phyloP scores from a whole-genome alignment of 2,888 invertebrate species.

The Polylopha cassiicola region DNA sequence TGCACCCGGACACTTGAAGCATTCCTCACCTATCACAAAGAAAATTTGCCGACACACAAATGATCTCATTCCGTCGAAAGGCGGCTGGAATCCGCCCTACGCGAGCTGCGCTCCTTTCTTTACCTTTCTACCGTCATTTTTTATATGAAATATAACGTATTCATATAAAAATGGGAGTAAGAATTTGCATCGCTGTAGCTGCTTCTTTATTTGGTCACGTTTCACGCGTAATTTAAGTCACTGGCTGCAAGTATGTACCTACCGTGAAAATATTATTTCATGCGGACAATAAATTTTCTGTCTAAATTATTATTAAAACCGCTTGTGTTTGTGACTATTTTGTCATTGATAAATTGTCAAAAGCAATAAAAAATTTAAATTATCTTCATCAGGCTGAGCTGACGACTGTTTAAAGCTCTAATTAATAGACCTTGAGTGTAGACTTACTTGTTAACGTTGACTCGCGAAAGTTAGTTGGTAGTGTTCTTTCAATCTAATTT shows the following conservation, averaged over 20 bases:
- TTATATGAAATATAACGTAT: slow-evolving; percentile 22
- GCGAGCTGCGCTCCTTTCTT: slow-evolving; percentile 18
- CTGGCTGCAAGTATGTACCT: slow-evolving; percentile 5
- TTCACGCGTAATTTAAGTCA: slow-evolving; percentile 17
- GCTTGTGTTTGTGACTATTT: too few relatives aligned
- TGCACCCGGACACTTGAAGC: too few relatives aligned
- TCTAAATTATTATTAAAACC: slow-evolving; percentile 4
- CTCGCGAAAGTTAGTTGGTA: too few relatives aligned
- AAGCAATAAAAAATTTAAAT: too few relatives aligned
- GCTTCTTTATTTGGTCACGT: slow-evolving; percentile 22
- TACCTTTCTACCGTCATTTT: slow-evolving; percentile 22
- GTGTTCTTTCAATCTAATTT: too few relatives aligned
- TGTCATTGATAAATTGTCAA: too few relatives aligned
- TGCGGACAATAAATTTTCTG: slow-evolving; percentile 20
- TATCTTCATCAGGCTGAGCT: too few relatives aligned
- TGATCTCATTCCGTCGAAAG: slow-evolving; percentile 22
- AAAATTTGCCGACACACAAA: too few relatives aligned
- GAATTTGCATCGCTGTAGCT: slow-evolving; percentile 17
- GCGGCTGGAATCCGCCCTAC: slow-evolving; percentile 22
- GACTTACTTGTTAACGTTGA: too few relatives aligned
- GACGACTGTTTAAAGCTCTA: too few relatives aligned
- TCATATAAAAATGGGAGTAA: slow-evolving; percentile 23
- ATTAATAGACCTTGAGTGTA: too few relatives aligned
- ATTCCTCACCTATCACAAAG: too few relatives aligned
- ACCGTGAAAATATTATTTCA: slow-evolving; percentile 20